These are phyloP conservation scores for Bathybates hornii DNA, from an alignment of 2,113 vertebrate genomes.

Conservation along the genomic window DNA sequence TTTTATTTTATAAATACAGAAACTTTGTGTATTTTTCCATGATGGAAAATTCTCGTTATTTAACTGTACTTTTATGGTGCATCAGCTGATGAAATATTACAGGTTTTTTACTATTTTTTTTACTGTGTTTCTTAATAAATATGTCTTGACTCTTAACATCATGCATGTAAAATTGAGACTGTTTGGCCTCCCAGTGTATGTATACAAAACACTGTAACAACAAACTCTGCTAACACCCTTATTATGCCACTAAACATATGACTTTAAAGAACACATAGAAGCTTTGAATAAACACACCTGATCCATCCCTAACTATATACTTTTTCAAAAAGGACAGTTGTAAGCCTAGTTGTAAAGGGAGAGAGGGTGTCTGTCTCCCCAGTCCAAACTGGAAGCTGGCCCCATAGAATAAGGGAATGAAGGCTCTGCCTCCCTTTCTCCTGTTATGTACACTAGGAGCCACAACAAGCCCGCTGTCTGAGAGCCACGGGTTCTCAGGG, in stretches of 20 bases:
- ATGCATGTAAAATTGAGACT: neutral
- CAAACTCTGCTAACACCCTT: neutral
- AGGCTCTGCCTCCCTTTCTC: neutral
- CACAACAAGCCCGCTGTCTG: neutral
- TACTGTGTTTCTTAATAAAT: neutral
- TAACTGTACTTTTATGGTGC: neutral
- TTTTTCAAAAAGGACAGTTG: neutral
- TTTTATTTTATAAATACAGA: neutral
- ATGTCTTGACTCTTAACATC: neutral
- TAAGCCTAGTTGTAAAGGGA: neutral
- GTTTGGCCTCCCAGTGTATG: neutral
- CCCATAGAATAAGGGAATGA: neutral
- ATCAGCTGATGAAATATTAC: neutral
- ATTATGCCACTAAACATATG: neutral
- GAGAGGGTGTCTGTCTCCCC: neutral
- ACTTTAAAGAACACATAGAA: neutral
- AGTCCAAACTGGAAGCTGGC: neutral
- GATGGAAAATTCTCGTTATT: neutral
- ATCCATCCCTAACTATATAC: neutral
- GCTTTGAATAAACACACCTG: neutral
- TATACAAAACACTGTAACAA: neutral
- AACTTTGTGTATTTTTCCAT: neutral
- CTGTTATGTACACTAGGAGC: neutral
- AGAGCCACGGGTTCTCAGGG: neutral
- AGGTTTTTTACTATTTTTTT: neutral